Evolutionary conservation across 2,113 vertebrate genomes (phyloP), one percentile per base, ranked within the genome.

Genomic region (Pterocles gutturalis): DNA sequence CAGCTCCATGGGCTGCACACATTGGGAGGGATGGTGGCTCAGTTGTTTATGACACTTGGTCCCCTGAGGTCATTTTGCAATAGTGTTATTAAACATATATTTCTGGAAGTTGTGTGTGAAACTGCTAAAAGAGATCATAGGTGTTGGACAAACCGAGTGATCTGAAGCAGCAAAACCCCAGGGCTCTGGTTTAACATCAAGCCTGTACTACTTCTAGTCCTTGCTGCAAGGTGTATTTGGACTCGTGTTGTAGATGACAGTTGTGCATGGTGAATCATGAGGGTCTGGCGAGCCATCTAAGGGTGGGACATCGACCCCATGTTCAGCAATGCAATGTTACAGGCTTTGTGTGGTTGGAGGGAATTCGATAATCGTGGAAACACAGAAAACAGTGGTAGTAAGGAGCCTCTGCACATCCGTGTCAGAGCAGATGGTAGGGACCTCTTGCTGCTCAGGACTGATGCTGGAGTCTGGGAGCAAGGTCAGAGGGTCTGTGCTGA

Each of bases 21-120:
- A 1, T 1, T 0, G 3, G 65, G n/a, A 65, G 13, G 7, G 72
- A 17, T 15, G 28, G 72, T 67, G 62, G 38, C 70, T 83, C 5
- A 0, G 46, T 22, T 1, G 0, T 38, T 84, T 13, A 0, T 36
- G 65, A 43, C 53, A 15, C 61, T 16, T 2, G 4, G 51, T 81
- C 46, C 60, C 55, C 43, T n/a, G 55, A 93, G 87, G 43, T 62
- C 1, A 0, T 62, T 94, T 55, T 70, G 53, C 46, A 75, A 17
- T 7, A 36, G n/a, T 28, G 54, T 71, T 77, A 64, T 72, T 58
- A 77, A 83, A 48, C 78, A 84, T 58, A 5, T 43, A 36, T 73
- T 89, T 92, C 67, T 83, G 72, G 49, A 83, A 92, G 29, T 49
- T 55, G 25, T 20, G 28, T 84, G 86, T 65, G 66, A 73, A 96